Percentiles rank a stretch among this genome's conserved stretches.
Evolutionary conservation across 2,113 vertebrate species (phyloP).

Genomic region (Eublepharis macularius): DNA sequence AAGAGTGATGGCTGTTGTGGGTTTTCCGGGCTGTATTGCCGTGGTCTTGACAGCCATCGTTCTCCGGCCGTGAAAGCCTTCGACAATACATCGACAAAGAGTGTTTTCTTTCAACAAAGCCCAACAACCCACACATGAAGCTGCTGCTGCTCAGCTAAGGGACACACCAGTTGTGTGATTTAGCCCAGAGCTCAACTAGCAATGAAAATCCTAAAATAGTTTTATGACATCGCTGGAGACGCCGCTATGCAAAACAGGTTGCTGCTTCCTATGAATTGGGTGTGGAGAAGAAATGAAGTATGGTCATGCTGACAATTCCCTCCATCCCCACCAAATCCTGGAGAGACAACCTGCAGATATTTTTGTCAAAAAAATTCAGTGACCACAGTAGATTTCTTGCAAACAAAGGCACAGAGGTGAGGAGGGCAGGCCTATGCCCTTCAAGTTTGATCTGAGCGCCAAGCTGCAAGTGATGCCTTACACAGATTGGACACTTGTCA

Average conservation of each 20-base stretch:
- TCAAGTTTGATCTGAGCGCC: slow-evolving; percentile 3
- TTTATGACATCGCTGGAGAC: slow-evolving; percentile 5
- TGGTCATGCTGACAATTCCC: slow-evolving; percentile 45
- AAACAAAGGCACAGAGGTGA: slow-evolving; percentile 35
- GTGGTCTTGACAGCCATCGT: too few relatives aligned
- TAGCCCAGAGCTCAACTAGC: slow-evolving; percentile 38
- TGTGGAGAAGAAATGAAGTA: slow-evolving; percentile 48
- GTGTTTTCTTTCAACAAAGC: slow-evolving; percentile 37
- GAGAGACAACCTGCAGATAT: slow-evolving; percentile 37
- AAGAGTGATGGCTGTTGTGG: too few relatives aligned
- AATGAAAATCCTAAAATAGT: slow-evolving; percentile 54
- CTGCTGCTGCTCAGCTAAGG: slow-evolving; percentile 35
- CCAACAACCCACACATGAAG: background rate
- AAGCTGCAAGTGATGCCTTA: too few relatives aligned
- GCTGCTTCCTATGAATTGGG: slow-evolving; percentile 41
- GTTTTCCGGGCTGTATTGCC: too few relatives aligned
- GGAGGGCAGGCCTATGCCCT: slow-evolving; percentile 33
- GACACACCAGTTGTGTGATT: slow-evolving; percentile 6
- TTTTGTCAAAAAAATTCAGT: slow-evolving; percentile 51
- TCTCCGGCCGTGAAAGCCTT: too few relatives aligned
- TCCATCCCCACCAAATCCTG: slow-evolving; percentile 23
- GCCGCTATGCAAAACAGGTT: slow-evolving; percentile 47
- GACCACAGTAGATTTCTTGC: slow-evolving; percentile 39
- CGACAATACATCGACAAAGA: slow-evolving; percentile 18
- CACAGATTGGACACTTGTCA: too few relatives aligned